Percentiles rank a stretch among this genome's conserved stretches.
These are phyloP conservation scores for Amphiprion ocellaris DNA, from an alignment of 2,113 vertebrate species.

Conservation along the genomic window DNA sequence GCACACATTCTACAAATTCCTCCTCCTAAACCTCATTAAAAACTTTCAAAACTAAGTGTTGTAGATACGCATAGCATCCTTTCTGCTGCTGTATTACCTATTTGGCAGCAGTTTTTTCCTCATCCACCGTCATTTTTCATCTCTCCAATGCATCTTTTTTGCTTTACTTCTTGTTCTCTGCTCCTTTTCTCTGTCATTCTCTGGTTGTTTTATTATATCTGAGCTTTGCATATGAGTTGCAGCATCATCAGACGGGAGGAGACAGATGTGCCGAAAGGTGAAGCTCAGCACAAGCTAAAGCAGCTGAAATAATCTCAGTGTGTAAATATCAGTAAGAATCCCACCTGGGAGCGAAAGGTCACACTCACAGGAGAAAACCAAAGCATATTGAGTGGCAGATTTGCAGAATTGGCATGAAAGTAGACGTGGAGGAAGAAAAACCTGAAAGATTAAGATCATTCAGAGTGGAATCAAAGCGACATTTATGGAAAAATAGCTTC, in stretches of 20 bases:
- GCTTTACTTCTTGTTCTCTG: not conserved
- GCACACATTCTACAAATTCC: slow-evolving; percentile 1
- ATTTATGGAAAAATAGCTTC: not conserved
- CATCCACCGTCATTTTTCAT: not conserved
- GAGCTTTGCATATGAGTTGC: not conserved
- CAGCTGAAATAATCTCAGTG: slow-evolving; percentile 11
- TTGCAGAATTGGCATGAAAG: not conserved
- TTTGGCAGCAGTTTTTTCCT: not conserved
- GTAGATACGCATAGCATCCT: not conserved
- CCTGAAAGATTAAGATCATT: slow-evolving; percentile 22
- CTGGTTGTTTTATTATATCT: not conserved
- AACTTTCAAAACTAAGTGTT: slow-evolving; percentile 14
- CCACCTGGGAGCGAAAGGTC: slow-evolving; percentile 36
- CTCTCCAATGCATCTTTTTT: not conserved
- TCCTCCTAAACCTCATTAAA: slow-evolving; percentile 33
- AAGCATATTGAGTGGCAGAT: slow-evolving; percentile 19
- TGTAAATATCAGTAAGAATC: slow-evolving; percentile 39
- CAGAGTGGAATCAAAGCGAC: slow-evolving; percentile 18
- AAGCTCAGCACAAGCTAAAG: slow-evolving; percentile 5
- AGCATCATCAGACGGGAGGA: not conserved
- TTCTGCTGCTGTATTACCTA: not conserved
- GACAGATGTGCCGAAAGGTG: slow-evolving; percentile 15
- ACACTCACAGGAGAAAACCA: not conserved
- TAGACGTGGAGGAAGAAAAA: not conserved
- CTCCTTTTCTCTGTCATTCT: not conserved